Percentiles rank a stretch among this genome's conserved stretches.
These are phyloP conservation scores for Drosophila tsacasi DNA, from an alignment of 1,140 invertebrate genomes.

Conservation along the genomic window DNA sequence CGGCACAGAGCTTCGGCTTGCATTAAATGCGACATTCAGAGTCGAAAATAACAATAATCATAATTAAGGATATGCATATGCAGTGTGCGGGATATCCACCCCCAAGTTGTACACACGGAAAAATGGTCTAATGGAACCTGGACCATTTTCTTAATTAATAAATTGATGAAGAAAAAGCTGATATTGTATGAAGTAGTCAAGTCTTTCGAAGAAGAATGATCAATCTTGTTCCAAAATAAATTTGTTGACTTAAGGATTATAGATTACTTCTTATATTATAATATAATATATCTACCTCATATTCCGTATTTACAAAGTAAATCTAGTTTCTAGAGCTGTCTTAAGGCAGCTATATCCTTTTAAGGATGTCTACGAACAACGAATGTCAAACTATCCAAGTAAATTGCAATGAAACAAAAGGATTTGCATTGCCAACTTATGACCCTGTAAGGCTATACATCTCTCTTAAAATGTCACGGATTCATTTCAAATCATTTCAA, in stretches of 20 bases:
- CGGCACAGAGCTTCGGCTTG: conserved; percentile 31
- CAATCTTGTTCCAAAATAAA: neutral
- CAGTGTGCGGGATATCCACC: conserved; percentile 28
- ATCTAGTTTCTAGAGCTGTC: too few relatives aligned
- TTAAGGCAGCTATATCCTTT: too few relatives aligned
- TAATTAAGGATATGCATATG: conserved; percentile 83
- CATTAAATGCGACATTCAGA: conserved; percentile 80
- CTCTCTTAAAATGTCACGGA: neutral
- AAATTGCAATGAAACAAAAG: too few relatives aligned
- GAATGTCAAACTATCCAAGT: neutral
- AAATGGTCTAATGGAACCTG: neutral
- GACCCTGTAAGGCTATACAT: neutral
- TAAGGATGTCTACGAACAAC: too few relatives aligned
- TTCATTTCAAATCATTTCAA: too few relatives aligned
- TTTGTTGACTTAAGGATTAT: neutral
- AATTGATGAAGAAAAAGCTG: neutral
- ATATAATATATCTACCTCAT: too few relatives aligned
- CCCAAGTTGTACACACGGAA: conserved; percentile 8
- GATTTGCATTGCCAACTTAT: too few relatives aligned
- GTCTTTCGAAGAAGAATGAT: neutral
- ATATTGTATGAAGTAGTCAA: neutral
- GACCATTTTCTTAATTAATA: neutral
- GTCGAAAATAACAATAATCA: conserved; percentile 83
- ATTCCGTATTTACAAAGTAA: too few relatives aligned
- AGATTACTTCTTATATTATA: neutral